Conservation (phyloP, 1,140 invertebrate species). For the Calephelis nemesis region DNA sequence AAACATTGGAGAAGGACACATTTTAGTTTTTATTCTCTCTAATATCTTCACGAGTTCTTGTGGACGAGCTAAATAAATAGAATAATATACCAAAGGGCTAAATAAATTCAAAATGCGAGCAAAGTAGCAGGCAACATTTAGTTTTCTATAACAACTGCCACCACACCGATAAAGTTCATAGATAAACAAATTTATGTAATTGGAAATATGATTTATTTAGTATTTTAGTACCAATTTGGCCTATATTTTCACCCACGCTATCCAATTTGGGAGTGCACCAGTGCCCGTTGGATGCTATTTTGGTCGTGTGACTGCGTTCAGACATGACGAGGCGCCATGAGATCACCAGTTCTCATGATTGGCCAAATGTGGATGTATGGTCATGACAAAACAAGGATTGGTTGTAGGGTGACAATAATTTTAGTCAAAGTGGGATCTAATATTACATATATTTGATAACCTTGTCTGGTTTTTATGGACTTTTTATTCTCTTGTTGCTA, state of each 20-base stretch:
- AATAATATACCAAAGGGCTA: no score
- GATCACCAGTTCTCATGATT: slow-evolving; percentile 67
- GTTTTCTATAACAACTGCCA: no score
- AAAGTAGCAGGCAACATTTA: no score
- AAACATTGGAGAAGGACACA: no score
- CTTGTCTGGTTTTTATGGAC: no score
- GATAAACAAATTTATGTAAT: no score
- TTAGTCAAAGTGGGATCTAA: not conserved
- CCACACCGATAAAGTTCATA: no score
- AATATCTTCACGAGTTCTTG: no score
- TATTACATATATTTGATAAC: not conserved
- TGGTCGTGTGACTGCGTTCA: slow-evolving; percentile 56
- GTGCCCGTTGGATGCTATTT: slow-evolving; percentile 57
- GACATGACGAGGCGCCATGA: slow-evolving; percentile 63
- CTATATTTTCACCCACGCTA: slow-evolving; percentile 49
- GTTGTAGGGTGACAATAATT: not conserved
- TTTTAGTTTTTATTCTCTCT: no score
- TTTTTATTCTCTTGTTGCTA: no score
- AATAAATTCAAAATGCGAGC: no score
- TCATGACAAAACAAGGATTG: slow-evolving; percentile 38
- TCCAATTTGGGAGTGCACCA: slow-evolving; percentile 53
- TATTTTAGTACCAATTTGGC: slow-evolving; percentile 29
- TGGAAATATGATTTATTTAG: not conserved
- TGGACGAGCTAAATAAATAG: no score
- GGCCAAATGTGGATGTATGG: slow-evolving; percentile 43